Conservation (phyloP, 2,888 invertebrate species). For the Pterostichus niger region DNA sequence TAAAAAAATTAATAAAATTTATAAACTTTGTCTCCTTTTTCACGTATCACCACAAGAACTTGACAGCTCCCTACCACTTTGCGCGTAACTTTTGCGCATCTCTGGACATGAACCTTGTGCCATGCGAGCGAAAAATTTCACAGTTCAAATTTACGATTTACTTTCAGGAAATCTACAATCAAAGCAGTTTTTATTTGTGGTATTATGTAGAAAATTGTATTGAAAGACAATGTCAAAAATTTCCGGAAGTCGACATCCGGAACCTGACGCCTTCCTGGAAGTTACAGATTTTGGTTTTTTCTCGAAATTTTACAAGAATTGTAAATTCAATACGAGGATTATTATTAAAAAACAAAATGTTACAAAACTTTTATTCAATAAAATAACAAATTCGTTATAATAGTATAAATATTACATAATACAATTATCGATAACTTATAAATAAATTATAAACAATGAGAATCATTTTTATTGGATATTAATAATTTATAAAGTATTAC, state of each 20-base stretch:
- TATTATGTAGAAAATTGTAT: too few relatives aligned
- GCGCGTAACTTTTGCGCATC: background rate
- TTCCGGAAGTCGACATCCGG: too few relatives aligned
- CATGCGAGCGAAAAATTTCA: too few relatives aligned
- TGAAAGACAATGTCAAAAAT: too few relatives aligned
- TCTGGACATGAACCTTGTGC: background rate
- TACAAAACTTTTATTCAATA: slow-evolving; percentile 54
- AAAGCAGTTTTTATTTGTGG: too few relatives aligned
- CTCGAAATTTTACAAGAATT: too few relatives aligned
- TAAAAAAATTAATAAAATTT: slow-evolving; percentile 4
- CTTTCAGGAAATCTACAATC: too few relatives aligned
- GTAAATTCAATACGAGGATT: background rate
- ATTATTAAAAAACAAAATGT: background rate
- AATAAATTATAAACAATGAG: slow-evolving; percentile 47
- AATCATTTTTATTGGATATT: background rate
- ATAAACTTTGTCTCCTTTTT: background rate
- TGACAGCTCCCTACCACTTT: slow-evolving; percentile 28
- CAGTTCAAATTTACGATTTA: too few relatives aligned
- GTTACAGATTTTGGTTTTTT: too few relatives aligned
- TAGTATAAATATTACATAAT: slow-evolving; percentile 52
- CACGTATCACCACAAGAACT: slow-evolving; percentile 27
- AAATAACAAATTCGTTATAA: slow-evolving; percentile 51
- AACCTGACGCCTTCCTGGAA: too few relatives aligned
- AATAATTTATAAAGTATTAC: slow-evolving; percentile 14
- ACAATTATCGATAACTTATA: slow-evolving; percentile 1